Evolutionary conservation across 1,140 invertebrate genomes (phyloP).

Genomic region (Drosophila jambulina): DNA sequence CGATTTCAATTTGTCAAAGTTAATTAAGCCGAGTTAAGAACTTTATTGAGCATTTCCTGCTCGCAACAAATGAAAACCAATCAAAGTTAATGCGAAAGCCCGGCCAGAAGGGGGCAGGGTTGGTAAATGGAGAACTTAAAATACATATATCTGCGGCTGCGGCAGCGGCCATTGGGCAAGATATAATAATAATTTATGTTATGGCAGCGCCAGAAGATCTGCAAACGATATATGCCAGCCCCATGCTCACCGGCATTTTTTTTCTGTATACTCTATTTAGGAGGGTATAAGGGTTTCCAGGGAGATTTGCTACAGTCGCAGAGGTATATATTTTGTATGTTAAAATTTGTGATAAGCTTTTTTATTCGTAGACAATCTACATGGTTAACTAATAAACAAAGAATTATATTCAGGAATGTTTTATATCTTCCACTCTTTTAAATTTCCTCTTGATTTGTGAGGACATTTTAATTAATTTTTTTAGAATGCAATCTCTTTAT

Average conservation of each 20-base stretch:
- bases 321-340: too few relatives aligned
- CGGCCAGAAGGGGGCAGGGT: not conserved
- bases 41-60: slow-evolving; percentile 63
- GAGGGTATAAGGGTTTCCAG: not conserved
- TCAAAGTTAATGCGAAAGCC: slow-evolving; percentile 58
- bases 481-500: not conserved
- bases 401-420: too few relatives aligned
- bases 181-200: slow-evolving; percentile 79
- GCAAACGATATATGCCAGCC: slow-evolving; percentile 66
- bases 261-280: slow-evolving; percentile 6
- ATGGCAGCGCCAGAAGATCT: slow-evolving; percentile 67
- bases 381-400: too few relatives aligned
- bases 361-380: too few relatives aligned
- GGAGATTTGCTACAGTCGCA: not conserved
- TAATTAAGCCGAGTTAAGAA: slow-evolving; percentile 58
- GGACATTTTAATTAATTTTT: not conserved
- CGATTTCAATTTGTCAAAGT: slow-evolving; percentile 63
- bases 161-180: slow-evolving; percentile 51
- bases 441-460: not conserved
- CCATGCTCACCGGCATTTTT: slow-evolving; percentile 13
- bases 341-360: too few relatives aligned
- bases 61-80: slow-evolving; percentile 62
- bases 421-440: not conserved
- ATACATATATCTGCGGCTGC: slow-evolving; percentile 33
- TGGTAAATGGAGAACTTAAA: slow-evolving; percentile 32